Percentiles rank a stretch among this genome's conserved stretches.
These are phyloP conservation scores for Eustalomyia histrio DNA, from an alignment of 2,888 invertebrate species.

Conservation along the genomic window DNA sequence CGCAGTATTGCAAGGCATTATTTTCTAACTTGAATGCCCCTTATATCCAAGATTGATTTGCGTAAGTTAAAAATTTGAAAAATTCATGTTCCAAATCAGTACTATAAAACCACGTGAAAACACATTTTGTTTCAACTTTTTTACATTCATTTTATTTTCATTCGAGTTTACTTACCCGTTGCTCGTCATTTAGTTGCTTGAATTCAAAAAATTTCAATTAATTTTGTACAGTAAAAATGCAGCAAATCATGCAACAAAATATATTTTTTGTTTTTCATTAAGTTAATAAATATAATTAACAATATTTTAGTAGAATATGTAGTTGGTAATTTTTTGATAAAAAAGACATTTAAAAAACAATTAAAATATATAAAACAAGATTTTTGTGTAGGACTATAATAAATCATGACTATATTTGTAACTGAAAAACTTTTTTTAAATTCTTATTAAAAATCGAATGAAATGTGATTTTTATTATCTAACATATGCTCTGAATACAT, in stretches of 20 bases:
- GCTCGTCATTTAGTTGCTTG: not conserved
- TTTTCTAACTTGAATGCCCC: no score
- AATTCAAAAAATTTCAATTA: not conserved
- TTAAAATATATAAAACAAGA: conserved; percentile 46
- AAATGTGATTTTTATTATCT: conserved; percentile 5
- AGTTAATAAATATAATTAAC: not conserved
- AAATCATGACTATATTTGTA: conserved; percentile 38
- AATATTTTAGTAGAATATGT: no score
- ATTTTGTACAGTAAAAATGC: not conserved
- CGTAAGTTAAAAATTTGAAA: no score
- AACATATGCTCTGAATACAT: conserved; percentile 24
- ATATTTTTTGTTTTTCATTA: not conserved
- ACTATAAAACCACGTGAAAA: no score
- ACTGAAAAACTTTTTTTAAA: conserved; percentile 11
- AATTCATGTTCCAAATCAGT: no score
- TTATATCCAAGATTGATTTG: no score
- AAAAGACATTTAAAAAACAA: not conserved
- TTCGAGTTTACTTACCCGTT: conserved; percentile 11
- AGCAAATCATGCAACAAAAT: conserved; percentile 1
- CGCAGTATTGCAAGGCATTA: no score
- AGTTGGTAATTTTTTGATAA: conserved; percentile 1
- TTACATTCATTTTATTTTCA: not conserved
- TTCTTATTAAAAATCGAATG: conserved; percentile 17
- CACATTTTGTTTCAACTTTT: no score
- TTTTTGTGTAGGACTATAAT: conserved; percentile 10